phyloP scores from a whole-genome alignment of 2,113 vertebrate genomes.

The Perca fluviatilis region DNA sequence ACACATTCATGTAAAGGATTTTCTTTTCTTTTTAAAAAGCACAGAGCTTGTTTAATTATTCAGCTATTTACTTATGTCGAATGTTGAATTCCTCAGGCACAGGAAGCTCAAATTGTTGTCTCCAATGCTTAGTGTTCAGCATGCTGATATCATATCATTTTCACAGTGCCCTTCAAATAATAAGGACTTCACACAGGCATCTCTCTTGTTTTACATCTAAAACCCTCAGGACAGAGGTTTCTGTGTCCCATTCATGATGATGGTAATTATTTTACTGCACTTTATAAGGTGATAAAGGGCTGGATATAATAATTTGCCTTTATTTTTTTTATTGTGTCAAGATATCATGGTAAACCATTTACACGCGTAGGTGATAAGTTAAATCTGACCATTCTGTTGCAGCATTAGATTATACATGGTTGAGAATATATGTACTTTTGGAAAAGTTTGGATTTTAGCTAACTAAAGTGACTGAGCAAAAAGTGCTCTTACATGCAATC shows the following conservation, averaged over 20 bases:
- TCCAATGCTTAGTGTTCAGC: background rate
- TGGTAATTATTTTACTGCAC: background rate
- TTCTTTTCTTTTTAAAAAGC: constrained; percentile 10
- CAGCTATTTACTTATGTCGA: constrained; percentile 8
- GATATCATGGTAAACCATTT: background rate
- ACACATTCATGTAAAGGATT: constrained; percentile 10
- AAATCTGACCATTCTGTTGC: background rate
- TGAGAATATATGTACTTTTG: background rate
- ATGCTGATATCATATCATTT: constrained; percentile 8
- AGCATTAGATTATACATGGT: background rate
- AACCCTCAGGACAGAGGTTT: background rate
- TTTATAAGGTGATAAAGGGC: background rate
- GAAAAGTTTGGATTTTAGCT: background rate
- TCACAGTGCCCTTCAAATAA: constrained; percentile 41
- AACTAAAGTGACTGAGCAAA: background rate
- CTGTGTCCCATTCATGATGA: background rate
- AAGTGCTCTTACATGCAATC: background rate
- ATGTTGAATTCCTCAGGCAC: constrained; percentile 29
- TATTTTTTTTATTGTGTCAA: background rate
- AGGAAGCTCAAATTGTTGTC: constrained; percentile 24
- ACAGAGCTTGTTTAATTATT: constrained; percentile 47
- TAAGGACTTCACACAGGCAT: constrained; percentile 1
- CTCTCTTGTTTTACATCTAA: background rate
- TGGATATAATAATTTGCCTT: background rate
- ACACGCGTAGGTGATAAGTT: too few species aligned